Conservation (phyloP, 2,888 invertebrate species). For the Cantharis lateralis region DNA sequence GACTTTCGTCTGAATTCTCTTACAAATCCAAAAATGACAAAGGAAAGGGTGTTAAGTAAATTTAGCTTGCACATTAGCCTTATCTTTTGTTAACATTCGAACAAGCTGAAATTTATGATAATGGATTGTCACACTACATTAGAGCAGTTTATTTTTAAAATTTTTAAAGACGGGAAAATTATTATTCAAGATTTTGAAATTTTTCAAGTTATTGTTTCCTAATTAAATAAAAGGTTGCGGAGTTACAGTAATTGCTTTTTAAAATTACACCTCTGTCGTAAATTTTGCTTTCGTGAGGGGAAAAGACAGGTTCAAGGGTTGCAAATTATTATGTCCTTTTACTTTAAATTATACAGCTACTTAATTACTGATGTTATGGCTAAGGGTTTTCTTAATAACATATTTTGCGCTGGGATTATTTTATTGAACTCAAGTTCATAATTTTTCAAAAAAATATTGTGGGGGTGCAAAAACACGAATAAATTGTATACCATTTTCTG, state of each 20-base stretch:
- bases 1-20: not conserved
- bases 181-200: no score
- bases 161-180: no score
- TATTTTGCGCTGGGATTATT: not conserved
- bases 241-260: not conserved
- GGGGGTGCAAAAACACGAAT: no score
- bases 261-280: not conserved
- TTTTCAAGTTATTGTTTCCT: no score
- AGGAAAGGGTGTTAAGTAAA: not conserved
- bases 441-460: no score
- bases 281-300: not conserved
- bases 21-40: not conserved
- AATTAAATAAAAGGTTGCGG: no score
- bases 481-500: no score
- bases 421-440: no score
- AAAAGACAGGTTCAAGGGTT: not conserved
- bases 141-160: not conserved
- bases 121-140: not conserved
- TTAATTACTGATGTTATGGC: not conserved
- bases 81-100: not conserved
- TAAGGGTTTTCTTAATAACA: not conserved
- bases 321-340: not conserved
- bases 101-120: not conserved
- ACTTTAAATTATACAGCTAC: not conserved
- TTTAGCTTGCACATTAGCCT: not conserved